phyloP scores from a whole-genome alignment of 1,140 invertebrate species.

The Odontomachus brunneus region DNA sequence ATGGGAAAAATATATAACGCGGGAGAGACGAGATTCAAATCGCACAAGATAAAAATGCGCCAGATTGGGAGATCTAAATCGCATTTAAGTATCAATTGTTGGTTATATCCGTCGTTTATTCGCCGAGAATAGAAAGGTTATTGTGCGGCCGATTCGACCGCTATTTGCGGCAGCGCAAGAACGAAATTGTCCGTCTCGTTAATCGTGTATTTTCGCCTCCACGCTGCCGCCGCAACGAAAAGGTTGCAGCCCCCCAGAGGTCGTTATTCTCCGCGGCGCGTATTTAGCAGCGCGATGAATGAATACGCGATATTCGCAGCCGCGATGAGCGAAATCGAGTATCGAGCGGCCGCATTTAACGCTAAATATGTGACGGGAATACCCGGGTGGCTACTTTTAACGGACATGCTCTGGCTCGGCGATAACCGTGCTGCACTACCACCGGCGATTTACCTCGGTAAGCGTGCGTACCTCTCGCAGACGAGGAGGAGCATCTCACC shows the following conservation, averaged over 20 bases:
- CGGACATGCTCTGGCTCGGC: not conserved
- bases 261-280: conserved; percentile 23
- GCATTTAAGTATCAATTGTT: not conserved
- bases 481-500: no score
- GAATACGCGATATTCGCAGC: not conserved
- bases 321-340: conserved; percentile 12
- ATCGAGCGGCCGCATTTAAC: conserved; percentile 20
- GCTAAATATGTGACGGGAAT: conserved; percentile 42
- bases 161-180: not conserved
- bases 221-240: not conserved
- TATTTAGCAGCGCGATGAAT: conserved; percentile 27
- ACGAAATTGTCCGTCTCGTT: not conserved
- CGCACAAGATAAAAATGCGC: no score
- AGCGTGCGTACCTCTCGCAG: no score
- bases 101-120: not conserved
- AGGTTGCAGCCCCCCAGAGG: conserved; percentile 18
- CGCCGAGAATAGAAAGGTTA: not conserved
- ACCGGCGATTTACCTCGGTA: no score
- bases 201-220: conserved; percentile 2
- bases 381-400: not conserved
- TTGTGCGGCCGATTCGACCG: not conserved
- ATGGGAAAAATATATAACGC: no score
- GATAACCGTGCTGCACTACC: no score
- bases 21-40: no score
- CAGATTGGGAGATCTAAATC: no score